These are phyloP conservation scores for Dyspetes luteomarginatus DNA, from an alignment of 2,888 invertebrate species.

Conservation along the genomic window DNA sequence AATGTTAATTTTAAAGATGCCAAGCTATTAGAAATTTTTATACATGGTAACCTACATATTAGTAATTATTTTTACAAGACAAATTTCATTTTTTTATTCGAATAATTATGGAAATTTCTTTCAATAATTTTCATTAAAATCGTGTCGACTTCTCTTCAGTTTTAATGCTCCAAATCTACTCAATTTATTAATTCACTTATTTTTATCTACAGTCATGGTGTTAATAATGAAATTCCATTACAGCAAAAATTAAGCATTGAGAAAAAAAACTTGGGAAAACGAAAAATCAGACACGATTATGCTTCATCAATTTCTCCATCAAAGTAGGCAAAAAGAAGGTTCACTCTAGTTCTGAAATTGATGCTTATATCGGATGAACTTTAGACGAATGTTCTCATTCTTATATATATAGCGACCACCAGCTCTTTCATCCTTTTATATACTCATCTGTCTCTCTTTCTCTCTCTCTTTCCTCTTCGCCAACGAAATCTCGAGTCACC, in stretches of 20 bases:
- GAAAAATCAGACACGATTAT: not conserved
- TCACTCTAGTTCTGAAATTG: not conserved
- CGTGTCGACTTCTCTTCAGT: no score
- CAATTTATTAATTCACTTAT: no score
- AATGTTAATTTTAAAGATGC: not conserved
- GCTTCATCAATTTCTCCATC: not conserved
- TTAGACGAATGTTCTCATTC: slow-evolving; percentile 15
- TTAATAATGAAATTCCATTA: no score
- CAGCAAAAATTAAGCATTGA: no score
- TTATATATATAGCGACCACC: slow-evolving; percentile 18
- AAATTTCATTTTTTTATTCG: no score
- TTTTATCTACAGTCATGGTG: no score
- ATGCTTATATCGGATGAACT: slow-evolving; percentile 17
- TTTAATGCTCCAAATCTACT: no score
- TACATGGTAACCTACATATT: no score
- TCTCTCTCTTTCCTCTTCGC: slow-evolving; percentile 38
- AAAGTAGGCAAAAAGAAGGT: not conserved
- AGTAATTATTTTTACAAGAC: no score
- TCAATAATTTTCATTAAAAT: no score
- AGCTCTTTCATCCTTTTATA: slow-evolving; percentile 50
- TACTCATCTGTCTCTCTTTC: slow-evolving; percentile 32
- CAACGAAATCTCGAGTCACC: slow-evolving; percentile 60
- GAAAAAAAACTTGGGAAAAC: not conserved
- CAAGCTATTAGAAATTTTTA: no score
- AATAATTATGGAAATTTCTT: no score